Base-by-base conservation (phyloP, 1,140 invertebrate species). In the Drosophila pruinosa region DNA sequence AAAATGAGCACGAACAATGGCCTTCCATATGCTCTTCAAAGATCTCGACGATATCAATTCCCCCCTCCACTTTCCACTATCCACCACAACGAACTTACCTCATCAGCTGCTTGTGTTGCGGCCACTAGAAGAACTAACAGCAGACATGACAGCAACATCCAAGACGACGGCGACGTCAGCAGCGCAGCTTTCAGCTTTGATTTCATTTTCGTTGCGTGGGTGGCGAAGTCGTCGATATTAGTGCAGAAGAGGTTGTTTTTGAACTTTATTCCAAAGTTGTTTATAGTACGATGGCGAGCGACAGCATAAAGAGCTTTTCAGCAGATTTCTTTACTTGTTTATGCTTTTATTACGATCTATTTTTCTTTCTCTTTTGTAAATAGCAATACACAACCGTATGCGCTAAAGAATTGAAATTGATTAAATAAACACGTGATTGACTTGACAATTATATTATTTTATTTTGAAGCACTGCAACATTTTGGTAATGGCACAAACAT, bases 61-160 rank as follows among this genome's bases (percentile, higher is more conserved):
- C 31, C n/a, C n/a, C 28, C 31, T 12, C n/a, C 28, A 7, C 6
- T 0, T 5, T 34, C 31, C 31, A 28, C 26, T 28, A 28, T 28
- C 22, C 26, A 41, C 5, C 48, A 31, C 58, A 28, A 14, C 21
- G 14, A 34, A 61, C 76, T 88, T 77, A 85, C 81, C 81, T 85
- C 82, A 72, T 85, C 82, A 77, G 72, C 70, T 59, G 82, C 82
- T 53, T 85, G 81, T 74, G 78, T 88, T 77, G 70, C 45, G 65
- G 77, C 82, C 63, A 62, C 77, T 39, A 85, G 48, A 45, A 85
- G 56, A 53, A 75, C 58, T 38, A 80, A 34, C 28, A 85, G 82
- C 69, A 86, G 19, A 22, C 62, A 47, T 28, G 59, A 61, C 31
- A 76, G 41, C 59, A 85, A 57, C 59, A 81, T 47, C 57, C 53